These are phyloP conservation scores for Pseudomugil gertrudae DNA, from an alignment of 2,797 vertebrate genomes.

Conservation along the genomic window DNA sequence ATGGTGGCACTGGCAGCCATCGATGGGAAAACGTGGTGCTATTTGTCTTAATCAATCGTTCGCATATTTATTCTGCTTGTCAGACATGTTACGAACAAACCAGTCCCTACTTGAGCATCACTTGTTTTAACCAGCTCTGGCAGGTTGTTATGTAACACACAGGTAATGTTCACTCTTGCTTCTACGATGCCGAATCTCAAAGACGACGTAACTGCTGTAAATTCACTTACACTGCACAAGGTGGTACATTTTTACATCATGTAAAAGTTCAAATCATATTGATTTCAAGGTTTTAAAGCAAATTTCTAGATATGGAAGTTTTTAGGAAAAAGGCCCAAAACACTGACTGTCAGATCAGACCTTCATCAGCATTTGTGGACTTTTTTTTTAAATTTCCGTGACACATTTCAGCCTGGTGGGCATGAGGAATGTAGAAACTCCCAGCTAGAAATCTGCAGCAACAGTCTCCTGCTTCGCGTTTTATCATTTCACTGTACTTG, in stretches of 20 bases:
- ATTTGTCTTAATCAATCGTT: constrained; percentile 67
- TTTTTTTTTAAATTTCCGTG: neutral
- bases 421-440: constrained; percentile 14
- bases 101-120: constrained; percentile 32
- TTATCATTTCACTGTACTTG: neutral
- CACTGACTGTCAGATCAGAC: neutral
- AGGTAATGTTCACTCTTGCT: constrained; percentile 32
- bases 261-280: neutral
- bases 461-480: constrained; percentile 6
- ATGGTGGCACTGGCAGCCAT: constrained; percentile 44
- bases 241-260: constrained; percentile 18
- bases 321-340: neutral
- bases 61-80: constrained; percentile 68
- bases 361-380: neutral
- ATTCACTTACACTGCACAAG: constrained; percentile 7
- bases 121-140: constrained; percentile 16
- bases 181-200: constrained; percentile 4
- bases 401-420: neutral
- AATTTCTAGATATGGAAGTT: neutral
- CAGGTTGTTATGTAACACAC: constrained; percentile 15
- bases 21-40: constrained; percentile 69
- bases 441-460: constrained; percentile 3
- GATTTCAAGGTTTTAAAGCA: neutral
- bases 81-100: constrained; percentile 73
- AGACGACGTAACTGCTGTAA: constrained; percentile 7